These are phyloP conservation scores for Tenthredo notha DNA, from an alignment of 2,888 invertebrate genomes.

Conservation along the genomic window DNA sequence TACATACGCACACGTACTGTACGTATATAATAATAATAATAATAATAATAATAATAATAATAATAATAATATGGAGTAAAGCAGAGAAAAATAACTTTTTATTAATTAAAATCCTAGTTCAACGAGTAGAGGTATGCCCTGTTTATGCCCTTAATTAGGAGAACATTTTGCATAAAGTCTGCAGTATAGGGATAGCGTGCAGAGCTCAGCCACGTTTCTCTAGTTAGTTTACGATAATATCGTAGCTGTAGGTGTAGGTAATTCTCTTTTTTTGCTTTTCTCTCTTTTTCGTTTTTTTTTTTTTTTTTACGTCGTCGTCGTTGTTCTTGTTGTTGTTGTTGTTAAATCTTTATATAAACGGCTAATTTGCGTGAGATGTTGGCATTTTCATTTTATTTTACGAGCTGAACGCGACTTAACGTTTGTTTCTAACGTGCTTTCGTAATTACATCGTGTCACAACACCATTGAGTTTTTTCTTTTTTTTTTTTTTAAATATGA, in stretches of 20 bases:
- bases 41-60: too few species aligned
- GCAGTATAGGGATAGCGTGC: not conserved
- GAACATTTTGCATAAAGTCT: slow-evolving; percentile 26
- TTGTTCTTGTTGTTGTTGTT: too few species aligned
- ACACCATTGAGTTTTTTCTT: not conserved
- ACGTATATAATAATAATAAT: too few species aligned
- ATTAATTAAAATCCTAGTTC: slow-evolving; percentile 8
- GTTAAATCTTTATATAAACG: slow-evolving; percentile 43
- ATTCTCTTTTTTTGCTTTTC: not conserved
- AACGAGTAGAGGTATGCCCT: slow-evolving; percentile 9
- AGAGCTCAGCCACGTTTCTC: not conserved
- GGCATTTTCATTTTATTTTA: slow-evolving; percentile 34
- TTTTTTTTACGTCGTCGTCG: too few species aligned
- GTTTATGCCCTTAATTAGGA: slow-evolving; percentile 29
- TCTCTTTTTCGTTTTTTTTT: not conserved
- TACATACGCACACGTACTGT: not conserved
- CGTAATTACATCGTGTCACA: slow-evolving; percentile 25
- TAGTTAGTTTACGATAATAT: slow-evolving; percentile 9
- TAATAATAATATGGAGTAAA: not conserved
- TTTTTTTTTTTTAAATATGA: not conserved
- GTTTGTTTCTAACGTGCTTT: not conserved
- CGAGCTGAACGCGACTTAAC: slow-evolving; percentile 33
- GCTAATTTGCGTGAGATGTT: slow-evolving; percentile 46
- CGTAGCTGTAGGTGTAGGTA: slow-evolving; percentile 7
- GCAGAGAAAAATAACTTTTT: slow-evolving; percentile 26